A percentile compares a stretch with the other conserved stretches of the same genome.
Conservation (phyloP, 2,888 invertebrate genomes). For the Sialis lutaria region DNA sequence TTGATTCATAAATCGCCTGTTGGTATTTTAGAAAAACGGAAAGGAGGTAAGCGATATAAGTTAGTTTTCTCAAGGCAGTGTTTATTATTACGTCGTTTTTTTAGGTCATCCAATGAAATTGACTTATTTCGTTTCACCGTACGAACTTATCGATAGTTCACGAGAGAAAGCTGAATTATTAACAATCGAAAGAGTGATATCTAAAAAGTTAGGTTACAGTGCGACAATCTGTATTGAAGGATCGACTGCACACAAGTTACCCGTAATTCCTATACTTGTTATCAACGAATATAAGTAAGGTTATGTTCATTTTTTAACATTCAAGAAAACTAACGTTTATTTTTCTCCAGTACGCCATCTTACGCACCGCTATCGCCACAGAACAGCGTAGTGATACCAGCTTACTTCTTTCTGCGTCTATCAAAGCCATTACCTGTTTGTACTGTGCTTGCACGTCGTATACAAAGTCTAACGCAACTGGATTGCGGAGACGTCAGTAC, state of each 20-base stretch:
- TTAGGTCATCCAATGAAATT: slow-evolving; percentile 82
- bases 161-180: slow-evolving; percentile 54
- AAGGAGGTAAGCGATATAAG: slow-evolving; percentile 43
- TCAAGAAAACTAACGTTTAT: no score
- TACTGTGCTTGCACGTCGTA: slow-evolving; percentile 46
- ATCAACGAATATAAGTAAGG: slow-evolving; percentile 44
- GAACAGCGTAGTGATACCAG: slow-evolving; percentile 81
- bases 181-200: slow-evolving; percentile 52
- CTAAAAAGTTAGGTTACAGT: slow-evolving; percentile 60
- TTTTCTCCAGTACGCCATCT: slow-evolving; percentile 44
- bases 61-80: not conserved
- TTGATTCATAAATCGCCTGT: slow-evolving; percentile 79
- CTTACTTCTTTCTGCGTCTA: slow-evolving; percentile 67
- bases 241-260: slow-evolving; percentile 69
- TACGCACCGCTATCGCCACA: slow-evolving; percentile 63
- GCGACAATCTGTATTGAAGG: slow-evolving; percentile 84
- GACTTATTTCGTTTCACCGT: slow-evolving; percentile 87
- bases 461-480: slow-evolving; percentile 42
- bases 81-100: slow-evolving; percentile 10
- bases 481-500: slow-evolving; percentile 35
- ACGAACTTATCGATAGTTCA: slow-evolving; percentile 70
- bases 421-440: slow-evolving; percentile 79
- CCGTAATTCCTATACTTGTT: slow-evolving; percentile 51
- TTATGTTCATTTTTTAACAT: no score
- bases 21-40: slow-evolving; percentile 65